Percentiles rank a stretch among this genome's conserved stretches.
These are phyloP conservation scores for Amphipoea lucens DNA, from an alignment of 2,888 invertebrate genomes.

Conservation along the genomic window DNA sequence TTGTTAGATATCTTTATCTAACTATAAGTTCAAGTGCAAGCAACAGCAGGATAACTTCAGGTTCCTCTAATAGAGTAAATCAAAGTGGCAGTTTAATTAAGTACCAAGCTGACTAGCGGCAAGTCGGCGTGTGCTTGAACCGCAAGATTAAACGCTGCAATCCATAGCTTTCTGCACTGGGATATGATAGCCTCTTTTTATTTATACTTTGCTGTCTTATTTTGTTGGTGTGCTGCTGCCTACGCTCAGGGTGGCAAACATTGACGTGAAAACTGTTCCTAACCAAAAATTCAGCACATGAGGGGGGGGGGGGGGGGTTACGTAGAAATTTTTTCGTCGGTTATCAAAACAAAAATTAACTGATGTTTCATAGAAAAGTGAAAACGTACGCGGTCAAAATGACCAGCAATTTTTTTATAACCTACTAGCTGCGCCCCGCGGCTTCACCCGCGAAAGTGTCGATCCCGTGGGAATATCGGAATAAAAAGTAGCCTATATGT, in stretches of 20 bases:
- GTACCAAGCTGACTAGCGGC: slow-evolving; percentile 11
- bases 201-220: neutral
- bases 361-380: too few relatives aligned
- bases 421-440: too few relatives aligned
- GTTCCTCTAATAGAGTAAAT: slow-evolving; percentile 17
- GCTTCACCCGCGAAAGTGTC: too few relatives aligned
- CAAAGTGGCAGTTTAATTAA: slow-evolving; percentile 47
- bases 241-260: neutral
- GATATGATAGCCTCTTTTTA: slow-evolving; percentile 5
- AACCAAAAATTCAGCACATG: neutral
- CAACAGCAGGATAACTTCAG: neutral
- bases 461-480: too few relatives aligned
- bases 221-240: too few relatives aligned
- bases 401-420: too few relatives aligned
- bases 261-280: neutral
- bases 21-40: slow-evolving; percentile 18
- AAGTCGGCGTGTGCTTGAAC: slow-evolving; percentile 29
- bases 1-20: slow-evolving; percentile 1
- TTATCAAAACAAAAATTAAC: too few relatives aligned
- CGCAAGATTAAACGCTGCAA: slow-evolving; percentile 31
- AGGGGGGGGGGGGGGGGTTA: too few relatives aligned
- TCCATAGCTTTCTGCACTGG: slow-evolving; percentile 9
- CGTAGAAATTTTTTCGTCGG: too few relatives aligned
- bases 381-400: too few relatives aligned
- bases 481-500: too few relatives aligned